Evolutionary conservation across 2,797 vertebrate genomes (phyloP).

Genomic region (Champsocephalus esox): DNA sequence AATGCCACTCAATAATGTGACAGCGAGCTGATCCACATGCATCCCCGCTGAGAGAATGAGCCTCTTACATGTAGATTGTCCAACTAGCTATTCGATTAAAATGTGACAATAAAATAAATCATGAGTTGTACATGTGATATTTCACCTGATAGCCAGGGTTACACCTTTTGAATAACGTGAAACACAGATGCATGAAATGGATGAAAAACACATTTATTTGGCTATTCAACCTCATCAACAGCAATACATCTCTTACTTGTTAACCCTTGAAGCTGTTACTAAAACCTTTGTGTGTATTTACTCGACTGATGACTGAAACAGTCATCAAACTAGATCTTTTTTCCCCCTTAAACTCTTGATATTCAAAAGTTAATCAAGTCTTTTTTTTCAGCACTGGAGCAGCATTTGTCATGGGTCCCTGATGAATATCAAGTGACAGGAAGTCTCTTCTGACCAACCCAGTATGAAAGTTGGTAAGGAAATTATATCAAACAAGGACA

Average conservation of each 20-base stretch:
- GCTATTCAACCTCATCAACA: neutral
- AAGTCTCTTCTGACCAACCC: neutral
- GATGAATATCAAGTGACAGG: neutral
- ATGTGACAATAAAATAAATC: neutral
- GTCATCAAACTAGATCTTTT: neutral
- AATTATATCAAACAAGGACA: neutral
- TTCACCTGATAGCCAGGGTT: neutral
- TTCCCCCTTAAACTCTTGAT: neutral
- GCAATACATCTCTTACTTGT: neutral
- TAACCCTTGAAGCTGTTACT: no score
- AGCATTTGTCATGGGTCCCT: neutral
- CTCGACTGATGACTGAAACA: neutral
- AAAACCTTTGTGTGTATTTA: neutral
- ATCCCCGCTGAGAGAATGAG: slow-evolving; percentile 11
- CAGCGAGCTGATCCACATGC: neutral
- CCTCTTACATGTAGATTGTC: neutral
- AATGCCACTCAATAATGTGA: neutral
- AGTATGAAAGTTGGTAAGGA: neutral
- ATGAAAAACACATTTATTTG: neutral
- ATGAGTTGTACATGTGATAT: neutral
- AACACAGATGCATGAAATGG: neutral
- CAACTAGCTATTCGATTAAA: neutral
- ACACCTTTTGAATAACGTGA: neutral
- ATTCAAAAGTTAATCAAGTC: neutral
- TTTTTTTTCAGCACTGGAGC: neutral